Base-by-base conservation (phyloP, 2,888 invertebrate species). In the Agriopis leucophaearia region DNA sequence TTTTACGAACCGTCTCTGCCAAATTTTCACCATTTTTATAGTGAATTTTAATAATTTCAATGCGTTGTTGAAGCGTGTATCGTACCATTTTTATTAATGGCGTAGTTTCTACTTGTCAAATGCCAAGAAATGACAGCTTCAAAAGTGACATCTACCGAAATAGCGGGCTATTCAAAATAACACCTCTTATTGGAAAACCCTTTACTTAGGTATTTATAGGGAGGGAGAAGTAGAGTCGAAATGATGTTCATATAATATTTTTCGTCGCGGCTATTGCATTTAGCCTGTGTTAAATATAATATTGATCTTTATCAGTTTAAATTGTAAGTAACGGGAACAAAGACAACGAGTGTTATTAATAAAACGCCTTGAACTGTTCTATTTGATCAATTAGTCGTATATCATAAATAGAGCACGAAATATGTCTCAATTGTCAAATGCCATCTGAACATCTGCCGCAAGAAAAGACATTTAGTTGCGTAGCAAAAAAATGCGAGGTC, bases 301-400 rank as follows among this genome's bases (percentile, higher is more conserved):
- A 15, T 9, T 15, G 52, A n/a, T 52, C 9, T 36, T 50, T 36
- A 52, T 52, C 36, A n/a, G 52, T 38, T 52, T 35, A 51, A 35
- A 52, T 52, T 52, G 36, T 38, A 27, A 27, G 18, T 13, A 36
- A n/a, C 36, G 36, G 52, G 52, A 44, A 44, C 15, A 56, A 35
- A 47, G 38, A 36, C 54, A 38, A 35, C 44, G 38, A 40, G 57
- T 9, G 55, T 57, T 74, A 71, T 70, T 66, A 65, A 67, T 64
- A 64, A 65, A 66, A 48, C 66, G 16, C 71, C 73, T 74, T 71
- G 68, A 73, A 56, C 64, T 69, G 50, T 55, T 70, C 58, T 40
- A 40, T 64, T 50, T 51, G 51, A 45, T 57, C 70, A 73, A 70
- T 73, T 69, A 64, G 58, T 61, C 62, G 59, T 56, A 16, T 38